Base-by-base conservation (phyloP, 2,113 vertebrate species). In the Sterna hirundo region DNA sequence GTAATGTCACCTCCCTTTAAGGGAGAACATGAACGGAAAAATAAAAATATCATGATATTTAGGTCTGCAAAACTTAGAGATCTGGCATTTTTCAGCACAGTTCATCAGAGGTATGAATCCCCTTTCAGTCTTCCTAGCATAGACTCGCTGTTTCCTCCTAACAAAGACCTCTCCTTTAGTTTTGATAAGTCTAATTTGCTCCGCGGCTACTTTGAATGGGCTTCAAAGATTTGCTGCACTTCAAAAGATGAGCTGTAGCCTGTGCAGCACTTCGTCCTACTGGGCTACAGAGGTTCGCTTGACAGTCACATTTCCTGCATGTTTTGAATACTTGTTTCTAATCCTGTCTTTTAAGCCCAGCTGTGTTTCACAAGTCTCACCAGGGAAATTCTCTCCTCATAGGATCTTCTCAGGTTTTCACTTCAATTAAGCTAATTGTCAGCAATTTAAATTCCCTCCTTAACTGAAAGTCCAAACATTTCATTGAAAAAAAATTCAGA, bases 391-490 rank as follows among this genome's bases (percentile, higher is more conserved):
- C 9, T 91, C 47, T 76, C 38, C 51, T 69, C 20, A 5, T 32
- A 88, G 26, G 36, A 78, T 70, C 65, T 77, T 91, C 36, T 38
- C 38, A 34, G 32, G 18, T 68, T 95, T 94, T 91, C 64, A 58
- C 54, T 93, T 91, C 89, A 96, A 57, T 94, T 96, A 91, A 83
- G 46, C 13, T 96, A 88, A 94, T 60, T 90, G 58, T 64, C 75
- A 94, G 46, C 58, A 83, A 86, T 78, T 95, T 88, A 93, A 90
- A 83, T 46, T 83, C 30, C 9, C 6, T 84, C 42, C 7, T 89
- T 91, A 62, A 76, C 1, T 80, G 46, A 64, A 90, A 91, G 29
- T 27, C 11, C 7, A 80, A 82, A 64, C 1, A 3, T 72, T 92
- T 60, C 54, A 27, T 40, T 36, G 82, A 72, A 62, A 62, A 90